Evolutionary conservation across 2,888 invertebrate species (phyloP), one percentile per base, ranked within the genome.

Genomic region (Agapostemon virescens): DNA sequence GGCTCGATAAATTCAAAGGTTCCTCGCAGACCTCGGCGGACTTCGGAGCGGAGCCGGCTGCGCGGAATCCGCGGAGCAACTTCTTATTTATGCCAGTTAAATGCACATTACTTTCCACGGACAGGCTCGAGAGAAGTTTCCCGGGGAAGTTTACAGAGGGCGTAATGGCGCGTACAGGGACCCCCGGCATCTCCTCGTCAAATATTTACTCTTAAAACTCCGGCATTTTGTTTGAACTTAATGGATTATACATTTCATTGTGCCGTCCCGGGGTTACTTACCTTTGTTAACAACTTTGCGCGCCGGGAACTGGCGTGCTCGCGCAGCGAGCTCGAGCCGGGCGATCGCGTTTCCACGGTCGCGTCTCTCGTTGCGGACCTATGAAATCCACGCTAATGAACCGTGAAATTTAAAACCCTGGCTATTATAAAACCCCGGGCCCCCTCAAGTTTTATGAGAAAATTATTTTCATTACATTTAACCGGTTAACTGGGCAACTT

Each of bases 81-180:
- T 84, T 84, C 81, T 86, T 86, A 86, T 86, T 86, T 86, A 86
- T 85, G 82, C 73, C 79, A 61, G 74, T 77, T 83, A 78, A 85
- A 86, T 84, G 85, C 80, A 76, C 86, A 77, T 86, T 86, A 86
- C 80, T 86, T 84, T 79, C 68, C 69, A 69, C 71, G 71, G 84
- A 85, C 85, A 69, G 79, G 74, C 74, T 68, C 36, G 69, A 64
- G 72, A 81, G 72, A 81, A 86, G 78, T 86, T 55, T 85, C 61
- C 69, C 67, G 17, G 69, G 69, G 26, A 85, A 86, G 77, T 86
- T 85, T 82, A 77, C 74, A 45, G 80, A 69, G 79, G 55, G 79
- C 83, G 84, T 86, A 86, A 86, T 86, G 85, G 82, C 76, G 84
- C 80, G 73, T 74, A 74, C 74, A 78, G 79, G 83, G 73, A 36